A percentile compares a stretch with the other conserved stretches of the same genome.
Evolutionary conservation across 2,797 vertebrate genomes (phyloP).

Genomic region (Manis pentadactyla): DNA sequence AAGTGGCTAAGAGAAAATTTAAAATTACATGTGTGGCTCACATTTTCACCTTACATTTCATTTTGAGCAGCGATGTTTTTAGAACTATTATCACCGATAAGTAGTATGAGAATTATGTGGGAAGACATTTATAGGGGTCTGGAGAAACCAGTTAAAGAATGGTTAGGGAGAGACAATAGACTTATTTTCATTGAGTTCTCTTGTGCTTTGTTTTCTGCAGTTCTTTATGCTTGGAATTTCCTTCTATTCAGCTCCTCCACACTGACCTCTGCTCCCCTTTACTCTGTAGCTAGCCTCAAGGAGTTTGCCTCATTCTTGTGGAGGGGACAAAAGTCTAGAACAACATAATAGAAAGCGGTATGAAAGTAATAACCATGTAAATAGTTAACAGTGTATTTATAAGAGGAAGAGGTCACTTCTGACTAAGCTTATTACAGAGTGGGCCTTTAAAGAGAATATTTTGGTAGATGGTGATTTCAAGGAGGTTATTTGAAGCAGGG

Average conservation of each 20-base stretch:
- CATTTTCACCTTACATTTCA: not conserved
- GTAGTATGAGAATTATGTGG: not conserved
- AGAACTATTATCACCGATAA: not conserved
- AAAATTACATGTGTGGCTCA: not conserved
- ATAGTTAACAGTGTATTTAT: not conserved
- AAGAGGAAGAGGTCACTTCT: constrained; percentile 33
- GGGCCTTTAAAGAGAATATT: not conserved
- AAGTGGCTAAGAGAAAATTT: not conserved
- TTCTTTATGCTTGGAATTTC: not conserved
- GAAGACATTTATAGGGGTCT: not conserved
- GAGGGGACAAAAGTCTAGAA: constrained; percentile 25
- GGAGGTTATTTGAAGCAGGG: not conserved
- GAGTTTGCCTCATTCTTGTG: not conserved
- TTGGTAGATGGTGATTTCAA: not conserved
- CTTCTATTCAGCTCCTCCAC: not conserved
- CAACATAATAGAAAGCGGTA: not conserved
- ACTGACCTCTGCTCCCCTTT: not conserved
- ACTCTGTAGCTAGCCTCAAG: not conserved
- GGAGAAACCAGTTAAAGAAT: not conserved
- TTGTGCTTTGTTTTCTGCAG: not conserved
- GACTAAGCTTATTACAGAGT: not conserved
- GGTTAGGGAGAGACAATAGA: not conserved
- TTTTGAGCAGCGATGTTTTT: not conserved
- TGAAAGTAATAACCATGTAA: not conserved
- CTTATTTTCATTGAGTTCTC: not conserved